Conservation (phyloP, 92 coral and sea anemone species). For the Zoanthus gigantus region DNA sequence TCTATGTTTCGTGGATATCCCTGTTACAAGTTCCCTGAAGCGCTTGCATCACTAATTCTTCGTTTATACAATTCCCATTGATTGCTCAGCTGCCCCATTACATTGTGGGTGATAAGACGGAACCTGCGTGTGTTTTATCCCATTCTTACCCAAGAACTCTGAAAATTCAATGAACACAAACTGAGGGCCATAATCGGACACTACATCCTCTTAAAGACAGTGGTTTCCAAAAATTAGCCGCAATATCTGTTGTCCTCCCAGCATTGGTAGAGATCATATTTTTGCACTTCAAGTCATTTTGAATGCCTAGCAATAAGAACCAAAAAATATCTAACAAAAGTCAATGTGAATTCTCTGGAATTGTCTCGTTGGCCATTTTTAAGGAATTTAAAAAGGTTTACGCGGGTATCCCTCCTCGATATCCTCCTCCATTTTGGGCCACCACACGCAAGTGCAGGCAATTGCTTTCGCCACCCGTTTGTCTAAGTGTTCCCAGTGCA, state of each 20-base stretch:
- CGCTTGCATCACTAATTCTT: conserved; percentile 47
- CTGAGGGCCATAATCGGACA: conserved; percentile 36
- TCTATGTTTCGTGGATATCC: conserved; percentile 44
- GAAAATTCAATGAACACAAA: conserved; percentile 25
- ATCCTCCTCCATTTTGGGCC: conserved; percentile 64
- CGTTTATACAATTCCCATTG: conserved; percentile 34
- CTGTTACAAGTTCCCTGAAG: conserved; percentile 24
- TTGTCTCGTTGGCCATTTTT: conserved; percentile 68
- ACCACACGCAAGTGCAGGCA: conserved; percentile 65
- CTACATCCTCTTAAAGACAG: conserved; percentile 25
- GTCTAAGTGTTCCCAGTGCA: conserved; percentile 34
- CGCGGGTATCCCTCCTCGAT: conserved; percentile 41
- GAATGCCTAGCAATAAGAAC: conserved; percentile 27
- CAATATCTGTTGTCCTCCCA: not conserved
- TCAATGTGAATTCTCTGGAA: conserved; percentile 65
- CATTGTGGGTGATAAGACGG: conserved; percentile 40
- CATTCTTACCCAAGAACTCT: conserved; percentile 17
- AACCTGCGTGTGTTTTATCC: conserved; percentile 19
- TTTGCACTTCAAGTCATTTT: conserved; percentile 23
- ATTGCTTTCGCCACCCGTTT: conserved; percentile 62
- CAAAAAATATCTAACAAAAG: conserved; percentile 22
- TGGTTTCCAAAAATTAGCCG: conserved; percentile 20
- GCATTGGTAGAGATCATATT: conserved; percentile 23
- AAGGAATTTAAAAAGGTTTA: conserved; percentile 63
- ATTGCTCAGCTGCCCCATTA: conserved; percentile 57